These are phyloP conservation scores for Spodoptera frugiperda DNA, from an alignment of 1,140 invertebrate species.

Conservation along the genomic window DNA sequence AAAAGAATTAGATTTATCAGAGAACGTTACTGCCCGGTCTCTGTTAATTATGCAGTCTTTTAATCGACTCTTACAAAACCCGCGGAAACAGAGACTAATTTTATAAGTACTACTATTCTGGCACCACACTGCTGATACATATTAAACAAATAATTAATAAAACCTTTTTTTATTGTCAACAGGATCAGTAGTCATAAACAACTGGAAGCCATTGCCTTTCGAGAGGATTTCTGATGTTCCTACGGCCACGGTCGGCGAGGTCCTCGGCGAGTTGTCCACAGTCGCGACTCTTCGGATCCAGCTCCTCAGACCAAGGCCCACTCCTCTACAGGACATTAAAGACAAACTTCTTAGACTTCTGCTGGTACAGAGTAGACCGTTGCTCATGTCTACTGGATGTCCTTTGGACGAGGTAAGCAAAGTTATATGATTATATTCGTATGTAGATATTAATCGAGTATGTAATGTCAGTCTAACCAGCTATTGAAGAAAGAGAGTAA, in stretches of 20 bases:
- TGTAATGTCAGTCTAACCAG: background rate
- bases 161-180: slow-evolving; percentile 50
- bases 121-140: no score
- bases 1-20: no score
- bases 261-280: slow-evolving; percentile 96
- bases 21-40: no score
- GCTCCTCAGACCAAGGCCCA: slow-evolving; percentile 92
- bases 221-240: slow-evolving; percentile 96
- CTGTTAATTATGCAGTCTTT: no score
- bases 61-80: no score
- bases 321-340: slow-evolving; percentile 94
- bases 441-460: no score
- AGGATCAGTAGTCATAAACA: slow-evolving; percentile 96
- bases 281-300: slow-evolving; percentile 96
- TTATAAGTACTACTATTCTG: no score
- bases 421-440: background rate
- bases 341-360: slow-evolving; percentile 96
- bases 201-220: slow-evolving; percentile 96
- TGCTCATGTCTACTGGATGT: slow-evolving; percentile 95
- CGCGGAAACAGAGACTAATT: no score
- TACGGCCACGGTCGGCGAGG: slow-evolving; percentile 95
- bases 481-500: background rate
- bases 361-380: slow-evolving; percentile 94
- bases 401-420: slow-evolving; percentile 95
- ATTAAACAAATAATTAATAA: no score